These are phyloP conservation scores for Pteromalus puparum DNA, from an alignment of 1,140 invertebrate genomes.

Conservation along the genomic window DNA sequence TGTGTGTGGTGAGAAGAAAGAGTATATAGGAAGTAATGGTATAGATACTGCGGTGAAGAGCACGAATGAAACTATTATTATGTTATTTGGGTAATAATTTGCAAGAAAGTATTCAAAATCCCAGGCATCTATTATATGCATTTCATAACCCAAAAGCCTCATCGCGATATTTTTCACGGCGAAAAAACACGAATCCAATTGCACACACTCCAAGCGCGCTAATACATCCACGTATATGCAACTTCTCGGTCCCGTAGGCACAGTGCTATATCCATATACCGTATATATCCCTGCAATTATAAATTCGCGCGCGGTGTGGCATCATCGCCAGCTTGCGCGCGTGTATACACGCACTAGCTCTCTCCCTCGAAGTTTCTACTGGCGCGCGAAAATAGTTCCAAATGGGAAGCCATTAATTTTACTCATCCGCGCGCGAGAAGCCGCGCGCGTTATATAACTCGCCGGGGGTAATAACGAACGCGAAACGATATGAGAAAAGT, in stretches of 20 bases:
- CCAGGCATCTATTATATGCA: no score
- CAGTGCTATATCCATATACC: not conserved
- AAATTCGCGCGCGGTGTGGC: not conserved
- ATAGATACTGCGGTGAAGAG: no score
- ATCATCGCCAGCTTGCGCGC: not conserved
- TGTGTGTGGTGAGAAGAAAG: no score
- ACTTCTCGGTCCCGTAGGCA: not conserved
- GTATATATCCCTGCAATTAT: conserved; percentile 1
- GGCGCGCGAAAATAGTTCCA: conserved; percentile 56
- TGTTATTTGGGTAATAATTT: no score
- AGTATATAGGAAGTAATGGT: no score
- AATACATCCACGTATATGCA: no score
- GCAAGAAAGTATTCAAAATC: no score
- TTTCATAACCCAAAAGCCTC: no score
- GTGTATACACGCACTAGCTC: not conserved
- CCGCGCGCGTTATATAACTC: conserved; percentile 57
- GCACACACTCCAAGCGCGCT: no score
- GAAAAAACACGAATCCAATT: no score
- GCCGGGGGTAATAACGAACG: conserved; percentile 58
- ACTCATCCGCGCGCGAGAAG: conserved; percentile 55
- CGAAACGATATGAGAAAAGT: conserved; percentile 64
- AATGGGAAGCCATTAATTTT: conserved; percentile 61
- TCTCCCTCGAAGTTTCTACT: conserved; percentile 15
- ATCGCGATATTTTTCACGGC: no score
- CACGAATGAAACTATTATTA: no score